These are phyloP conservation scores for Pipistrellus nathusii DNA, from an alignment of 2,797 vertebrate species.

Conservation along the genomic window DNA sequence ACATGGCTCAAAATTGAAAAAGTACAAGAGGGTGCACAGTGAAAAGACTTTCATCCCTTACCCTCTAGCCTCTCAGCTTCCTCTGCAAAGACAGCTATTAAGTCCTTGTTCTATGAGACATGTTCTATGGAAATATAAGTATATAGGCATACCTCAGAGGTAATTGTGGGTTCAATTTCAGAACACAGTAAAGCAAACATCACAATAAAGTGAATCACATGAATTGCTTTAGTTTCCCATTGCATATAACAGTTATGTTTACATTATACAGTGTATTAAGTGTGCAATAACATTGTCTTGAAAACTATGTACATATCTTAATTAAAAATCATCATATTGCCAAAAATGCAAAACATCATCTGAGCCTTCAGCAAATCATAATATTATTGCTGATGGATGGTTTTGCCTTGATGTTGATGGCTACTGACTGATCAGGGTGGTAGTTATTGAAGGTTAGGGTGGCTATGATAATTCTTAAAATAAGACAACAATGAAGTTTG, in stretches of 20 bases:
- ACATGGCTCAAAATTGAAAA: conserved; percentile 33
- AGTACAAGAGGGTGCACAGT: background rate
- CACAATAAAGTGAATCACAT: background rate
- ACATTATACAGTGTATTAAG: background rate
- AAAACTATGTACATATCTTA: background rate
- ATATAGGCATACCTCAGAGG: background rate
- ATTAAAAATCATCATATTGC: background rate
- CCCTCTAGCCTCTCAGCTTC: background rate
- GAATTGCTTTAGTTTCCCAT: background rate
- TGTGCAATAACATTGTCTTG: background rate
- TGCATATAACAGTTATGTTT: background rate
- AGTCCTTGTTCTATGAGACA: conserved; percentile 45
- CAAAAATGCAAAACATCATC: background rate
- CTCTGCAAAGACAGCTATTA: background rate
- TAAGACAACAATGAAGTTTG: background rate
- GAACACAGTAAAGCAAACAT: background rate
- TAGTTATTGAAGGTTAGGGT: background rate
- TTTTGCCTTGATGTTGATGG: background rate
- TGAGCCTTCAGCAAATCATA: background rate
- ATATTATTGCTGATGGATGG: background rate
- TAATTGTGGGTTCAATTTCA: background rate
- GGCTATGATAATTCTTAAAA: background rate
- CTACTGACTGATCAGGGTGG: background rate
- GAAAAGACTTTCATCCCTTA: background rate
- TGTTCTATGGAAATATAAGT: conserved; percentile 17